These are phyloP conservation scores for Athalia rosae DNA, from an alignment of 2,888 invertebrate genomes.

Conservation along the genomic window DNA sequence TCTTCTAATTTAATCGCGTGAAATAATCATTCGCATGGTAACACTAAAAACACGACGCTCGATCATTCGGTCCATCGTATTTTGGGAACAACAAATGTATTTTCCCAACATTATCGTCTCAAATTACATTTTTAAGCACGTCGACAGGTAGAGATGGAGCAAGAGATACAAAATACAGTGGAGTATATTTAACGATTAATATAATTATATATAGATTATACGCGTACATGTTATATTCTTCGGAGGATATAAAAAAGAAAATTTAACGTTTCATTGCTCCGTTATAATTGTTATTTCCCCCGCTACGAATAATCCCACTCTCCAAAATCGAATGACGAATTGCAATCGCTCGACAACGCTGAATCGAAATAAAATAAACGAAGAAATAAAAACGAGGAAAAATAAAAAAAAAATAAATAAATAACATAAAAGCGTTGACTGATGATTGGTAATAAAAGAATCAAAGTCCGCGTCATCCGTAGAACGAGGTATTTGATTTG, in stretches of 20 bases:
- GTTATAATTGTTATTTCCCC: too few relatives aligned
- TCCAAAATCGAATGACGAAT: too few relatives aligned
- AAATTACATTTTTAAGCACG: conserved; percentile 34
- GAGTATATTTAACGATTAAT: conserved; percentile 30
- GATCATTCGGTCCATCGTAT: not conserved
- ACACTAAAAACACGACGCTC: not conserved
- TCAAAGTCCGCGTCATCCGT: not conserved
- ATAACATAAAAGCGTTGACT: not conserved
- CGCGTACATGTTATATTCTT: conserved; percentile 55
- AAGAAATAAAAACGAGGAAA: not conserved
- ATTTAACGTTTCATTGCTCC: not conserved
- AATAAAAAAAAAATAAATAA: not conserved
- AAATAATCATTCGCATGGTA: not conserved
- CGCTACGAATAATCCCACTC: too few relatives aligned
- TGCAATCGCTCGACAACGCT: too few relatives aligned
- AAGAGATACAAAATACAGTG: conserved; percentile 22
- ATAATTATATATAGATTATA: conserved; percentile 36
- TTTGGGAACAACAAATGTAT: not conserved
- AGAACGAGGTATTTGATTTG: not conserved
- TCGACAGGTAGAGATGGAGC: not conserved
- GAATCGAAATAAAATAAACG: too few relatives aligned
- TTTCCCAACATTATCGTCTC: too few relatives aligned
- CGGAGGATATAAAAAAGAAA: conserved; percentile 58
- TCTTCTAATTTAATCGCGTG: not conserved
- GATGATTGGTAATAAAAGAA: not conserved